These are phyloP conservation scores for Cylas formicarius DNA, from an alignment of 1,140 invertebrate species.

Conservation along the genomic window DNA sequence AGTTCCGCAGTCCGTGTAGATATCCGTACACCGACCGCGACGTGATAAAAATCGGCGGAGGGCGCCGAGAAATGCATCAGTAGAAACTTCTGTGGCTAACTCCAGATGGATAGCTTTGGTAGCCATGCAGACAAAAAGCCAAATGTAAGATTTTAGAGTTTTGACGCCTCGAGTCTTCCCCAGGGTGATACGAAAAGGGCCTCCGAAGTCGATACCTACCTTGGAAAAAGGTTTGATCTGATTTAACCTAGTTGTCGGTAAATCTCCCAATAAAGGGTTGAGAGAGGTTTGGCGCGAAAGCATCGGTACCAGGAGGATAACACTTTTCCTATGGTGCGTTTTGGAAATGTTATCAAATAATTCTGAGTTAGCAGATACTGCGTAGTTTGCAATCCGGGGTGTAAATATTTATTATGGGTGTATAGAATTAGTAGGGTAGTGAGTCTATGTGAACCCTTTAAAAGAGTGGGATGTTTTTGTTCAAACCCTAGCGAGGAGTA, in stretches of 20 bases:
- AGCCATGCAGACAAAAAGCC: conserved; percentile 7
- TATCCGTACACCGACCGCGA: conserved; percentile 24
- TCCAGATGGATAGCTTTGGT: conserved; percentile 11
- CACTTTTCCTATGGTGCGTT: conserved; percentile 20
- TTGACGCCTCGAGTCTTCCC: conserved; percentile 2
- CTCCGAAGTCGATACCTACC: conserved; percentile 21
- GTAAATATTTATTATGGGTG: conserved; percentile 21
- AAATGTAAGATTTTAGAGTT: conserved; percentile 6
- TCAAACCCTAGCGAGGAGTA: conserved; percentile 25
- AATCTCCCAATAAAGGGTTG: conserved; percentile 30
- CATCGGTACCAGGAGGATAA: no score
- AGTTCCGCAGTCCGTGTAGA: conserved; percentile 26
- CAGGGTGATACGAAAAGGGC: conserved; percentile 6
- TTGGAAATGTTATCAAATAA: conserved; percentile 28
- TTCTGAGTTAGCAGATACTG: neutral
- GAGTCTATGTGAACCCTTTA: conserved; percentile 11
- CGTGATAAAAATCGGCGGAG: conserved; percentile 33
- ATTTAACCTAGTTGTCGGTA: conserved; percentile 30
- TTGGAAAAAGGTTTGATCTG: conserved; percentile 31
- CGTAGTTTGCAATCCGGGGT: conserved; percentile 6
- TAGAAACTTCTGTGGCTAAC: conserved; percentile 6
- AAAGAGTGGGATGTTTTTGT: conserved; percentile 33
- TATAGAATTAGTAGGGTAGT: conserved; percentile 23
- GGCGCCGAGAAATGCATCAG: conserved; percentile 11
- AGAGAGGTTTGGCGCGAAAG: conserved; percentile 15